phyloP scores from a whole-genome alignment of 2,888 invertebrate genomes.

The Tholera decimalis region DNA sequence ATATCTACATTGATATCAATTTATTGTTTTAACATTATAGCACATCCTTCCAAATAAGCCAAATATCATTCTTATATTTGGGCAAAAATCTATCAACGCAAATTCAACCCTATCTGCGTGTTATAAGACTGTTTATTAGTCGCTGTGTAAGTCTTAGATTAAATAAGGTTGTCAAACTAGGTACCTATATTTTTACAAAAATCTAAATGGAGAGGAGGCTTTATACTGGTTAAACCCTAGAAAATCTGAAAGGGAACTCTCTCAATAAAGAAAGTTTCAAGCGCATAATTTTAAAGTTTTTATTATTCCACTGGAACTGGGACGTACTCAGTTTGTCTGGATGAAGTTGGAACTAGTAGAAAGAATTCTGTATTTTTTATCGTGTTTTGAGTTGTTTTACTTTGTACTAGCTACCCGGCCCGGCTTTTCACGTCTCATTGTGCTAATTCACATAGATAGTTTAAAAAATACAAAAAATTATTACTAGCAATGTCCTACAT shows the following conservation, averaged over 20 bases:
- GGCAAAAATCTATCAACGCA: background rate
- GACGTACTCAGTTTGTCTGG: constrained; percentile 53
- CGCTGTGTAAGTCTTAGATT: background rate
- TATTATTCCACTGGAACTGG: constrained; percentile 62
- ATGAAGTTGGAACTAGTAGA: constrained; percentile 51
- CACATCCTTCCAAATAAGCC: constrained; percentile 15
- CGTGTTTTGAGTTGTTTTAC: constrained; percentile 7
- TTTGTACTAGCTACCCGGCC: constrained; percentile 6
- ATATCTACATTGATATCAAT: constrained; percentile 2
- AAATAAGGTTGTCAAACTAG: constrained; percentile 34
- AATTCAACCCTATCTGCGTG: background rate
- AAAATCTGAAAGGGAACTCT: constrained; percentile 57
- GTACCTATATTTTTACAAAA: constrained; percentile 41
- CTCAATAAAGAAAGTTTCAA: constrained; percentile 70
- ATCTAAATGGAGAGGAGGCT: constrained; percentile 55
- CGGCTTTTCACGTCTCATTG: no score
- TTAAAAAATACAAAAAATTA: no score
- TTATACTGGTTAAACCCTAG: constrained; percentile 62
- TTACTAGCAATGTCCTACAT: no score
- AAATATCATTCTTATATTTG: constrained; percentile 25
- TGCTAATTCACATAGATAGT: no score
- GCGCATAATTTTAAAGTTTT: constrained; percentile 71
- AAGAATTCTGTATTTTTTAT: constrained; percentile 51
- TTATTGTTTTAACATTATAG: background rate
- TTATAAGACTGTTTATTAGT: background rate